phyloP scores from a whole-genome alignment of 2,113 vertebrate species.

The Prionailurus viverrinus region DNA sequence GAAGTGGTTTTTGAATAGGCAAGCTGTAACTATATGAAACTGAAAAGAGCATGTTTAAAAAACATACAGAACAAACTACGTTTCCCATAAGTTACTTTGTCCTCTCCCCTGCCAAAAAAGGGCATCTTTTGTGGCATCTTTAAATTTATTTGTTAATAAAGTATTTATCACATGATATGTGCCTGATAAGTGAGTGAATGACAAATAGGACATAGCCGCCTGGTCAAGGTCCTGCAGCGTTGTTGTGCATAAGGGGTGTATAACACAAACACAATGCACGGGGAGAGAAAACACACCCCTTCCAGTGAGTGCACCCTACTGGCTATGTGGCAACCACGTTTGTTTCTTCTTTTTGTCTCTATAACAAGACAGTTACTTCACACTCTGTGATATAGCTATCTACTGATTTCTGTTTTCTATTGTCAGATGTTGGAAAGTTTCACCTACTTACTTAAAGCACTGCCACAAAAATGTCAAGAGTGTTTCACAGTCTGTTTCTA shows the following conservation, averaged over 20 bases:
- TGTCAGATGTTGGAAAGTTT: not conserved
- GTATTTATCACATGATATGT: not conserved
- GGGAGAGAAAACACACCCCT: not conserved
- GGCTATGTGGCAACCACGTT: not conserved
- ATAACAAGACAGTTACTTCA: not conserved
- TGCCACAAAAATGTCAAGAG: not conserved
- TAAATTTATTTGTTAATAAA: not conserved
- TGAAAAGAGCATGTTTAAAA: not conserved
- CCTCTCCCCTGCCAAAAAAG: not conserved
- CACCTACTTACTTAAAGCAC: not conserved
- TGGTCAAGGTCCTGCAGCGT: not conserved
- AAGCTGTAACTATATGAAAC: not conserved
- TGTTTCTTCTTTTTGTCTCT: not conserved
- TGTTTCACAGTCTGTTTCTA: not conserved
- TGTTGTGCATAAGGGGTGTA: not conserved
- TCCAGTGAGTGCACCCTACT: not conserved
- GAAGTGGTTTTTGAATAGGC: constrained; percentile 19
- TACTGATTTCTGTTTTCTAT: constrained; percentile 5
- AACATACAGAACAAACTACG: not conserved
- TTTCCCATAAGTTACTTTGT: not conserved
- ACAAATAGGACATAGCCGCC: not conserved
- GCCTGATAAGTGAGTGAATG: not conserved
- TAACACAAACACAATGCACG: not conserved
- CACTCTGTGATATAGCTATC: not conserved
- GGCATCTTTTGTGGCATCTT: not conserved